Conservation (phyloP, 1,140 invertebrate genomes). For the Pogonus chalceus region DNA sequence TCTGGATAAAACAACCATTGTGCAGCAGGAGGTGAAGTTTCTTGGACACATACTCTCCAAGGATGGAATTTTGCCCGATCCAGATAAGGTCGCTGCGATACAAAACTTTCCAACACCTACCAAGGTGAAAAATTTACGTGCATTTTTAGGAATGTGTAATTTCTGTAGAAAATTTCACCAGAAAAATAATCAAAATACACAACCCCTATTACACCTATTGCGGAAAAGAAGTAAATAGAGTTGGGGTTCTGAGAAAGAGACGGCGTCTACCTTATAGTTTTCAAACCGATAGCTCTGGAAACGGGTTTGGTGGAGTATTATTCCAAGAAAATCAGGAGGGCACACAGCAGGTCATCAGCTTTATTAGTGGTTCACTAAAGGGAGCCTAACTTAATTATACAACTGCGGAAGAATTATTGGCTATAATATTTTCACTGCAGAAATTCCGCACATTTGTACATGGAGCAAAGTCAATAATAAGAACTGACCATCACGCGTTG, state of each 20-base stretch:
- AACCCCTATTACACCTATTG: slow-evolving; percentile 17
- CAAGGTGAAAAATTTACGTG: slow-evolving; percentile 21
- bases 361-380: slow-evolving; percentile 12
- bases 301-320: slow-evolving; percentile 16
- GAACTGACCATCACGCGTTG: slow-evolving; percentile 38
- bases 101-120: slow-evolving; percentile 16
- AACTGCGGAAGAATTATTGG: slow-evolving; percentile 25
- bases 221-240: slow-evolving; percentile 22
- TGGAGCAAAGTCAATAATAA: too few species aligned
- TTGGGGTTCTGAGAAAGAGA: slow-evolving; percentile 2
- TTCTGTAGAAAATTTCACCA: slow-evolving; percentile 29
- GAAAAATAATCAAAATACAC: slow-evolving; percentile 17
- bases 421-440: slow-evolving; percentile 23
- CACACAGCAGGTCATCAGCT: slow-evolving; percentile 5
- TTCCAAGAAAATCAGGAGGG: slow-evolving; percentile 14
- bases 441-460: slow-evolving; percentile 25
- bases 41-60: slow-evolving; percentile 26
- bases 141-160: slow-evolving; percentile 32
- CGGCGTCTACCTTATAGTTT: slow-evolving; percentile 16
- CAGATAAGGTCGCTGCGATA: slow-evolving; percentile 25
- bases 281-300: slow-evolving; percentile 19
- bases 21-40: slow-evolving; percentile 19
- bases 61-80: slow-evolving; percentile 24
- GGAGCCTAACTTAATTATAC: slow-evolving; percentile 22
- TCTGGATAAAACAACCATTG: slow-evolving; percentile 22